Base-by-base conservation (phyloP, 1,140 invertebrate species). In the Goniozus legneri region DNA sequence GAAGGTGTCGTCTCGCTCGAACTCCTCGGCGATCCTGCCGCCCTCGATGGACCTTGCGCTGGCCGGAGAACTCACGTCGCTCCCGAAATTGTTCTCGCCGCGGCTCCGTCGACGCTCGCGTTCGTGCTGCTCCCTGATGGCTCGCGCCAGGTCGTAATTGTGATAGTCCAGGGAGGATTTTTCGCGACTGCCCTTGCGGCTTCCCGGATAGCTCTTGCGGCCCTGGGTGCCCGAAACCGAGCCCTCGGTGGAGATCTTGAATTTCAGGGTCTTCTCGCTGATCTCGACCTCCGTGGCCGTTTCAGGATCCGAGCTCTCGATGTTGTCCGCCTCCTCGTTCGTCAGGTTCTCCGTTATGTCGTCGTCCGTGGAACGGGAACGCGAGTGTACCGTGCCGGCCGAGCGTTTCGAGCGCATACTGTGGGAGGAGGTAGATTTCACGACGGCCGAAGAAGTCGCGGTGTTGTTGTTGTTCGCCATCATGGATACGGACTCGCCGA, bases 211-310 rank as follows among this genome's bases (percentile, higher is more conserved):
- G 56, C 81, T 82, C 57, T 80, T 82, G 24, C 0, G 81, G 61
- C 1, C 80, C 81, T 12, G 65, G 61, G 6, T 40, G 50, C 49
- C 15, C 3, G 65, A 61, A 8, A 69, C 37, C 7, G 68, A 72
- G 41, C 81, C 78, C 59, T 87, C 85, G 1, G 86, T 88, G 8
- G 85, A 84, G 46, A 85, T 84, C 61, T 85, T 86, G 54, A 85
- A 85, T 58, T 87, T 88, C 0, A 87, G 77, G 2, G 87, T 82
- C 61, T 85, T 86, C 58, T 89, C 87, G 38, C 84, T 86, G 38
- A 88, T 79, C 56, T 87, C 86, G 1, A 87, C 87, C 67, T 89
- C 86, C 12, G 84, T 88, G 7, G 83, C 84, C 2, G 84, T 85
- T 57, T 84, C 84, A 1, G 80, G 79, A 50, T 86, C 84, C 1